A percentile compares a stretch with the other conserved stretches of the same genome.
phyloP scores from a whole-genome alignment of 2,888 invertebrate species.

The Dinocampus coccinellae region DNA sequence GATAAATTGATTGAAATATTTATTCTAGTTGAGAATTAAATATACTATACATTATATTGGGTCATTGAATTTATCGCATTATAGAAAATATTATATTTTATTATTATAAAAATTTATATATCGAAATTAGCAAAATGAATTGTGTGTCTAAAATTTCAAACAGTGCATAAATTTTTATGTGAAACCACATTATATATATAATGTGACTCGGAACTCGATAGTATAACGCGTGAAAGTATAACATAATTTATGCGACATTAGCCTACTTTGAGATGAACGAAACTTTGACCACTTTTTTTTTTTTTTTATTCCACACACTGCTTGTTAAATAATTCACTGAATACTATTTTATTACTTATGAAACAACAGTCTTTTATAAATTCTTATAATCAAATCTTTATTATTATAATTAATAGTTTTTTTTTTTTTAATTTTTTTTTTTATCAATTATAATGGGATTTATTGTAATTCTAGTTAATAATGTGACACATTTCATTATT shows the following conservation, averaged over 20 bases:
- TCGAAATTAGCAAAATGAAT: background rate
- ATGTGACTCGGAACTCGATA: constrained; percentile 4
- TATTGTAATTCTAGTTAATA: background rate
- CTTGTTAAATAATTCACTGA: background rate
- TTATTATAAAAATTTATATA: background rate
- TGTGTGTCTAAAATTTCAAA: background rate
- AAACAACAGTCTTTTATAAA: background rate
- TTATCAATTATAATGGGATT: background rate
- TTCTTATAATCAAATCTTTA: constrained; percentile 25
- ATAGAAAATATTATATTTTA: background rate
- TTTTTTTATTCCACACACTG: background rate
- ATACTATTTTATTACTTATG: background rate
- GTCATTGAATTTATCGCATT: background rate
- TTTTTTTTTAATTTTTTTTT: background rate
- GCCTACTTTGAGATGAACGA: constrained; percentile 41
- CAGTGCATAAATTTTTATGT: background rate
- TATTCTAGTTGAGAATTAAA: too few relatives aligned
- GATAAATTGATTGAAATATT: too few relatives aligned
- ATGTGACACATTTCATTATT: background rate
- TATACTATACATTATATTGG: too few relatives aligned
- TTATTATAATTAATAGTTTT: too few relatives aligned
- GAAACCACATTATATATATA: constrained; percentile 13
- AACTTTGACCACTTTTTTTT: constrained; percentile 24
- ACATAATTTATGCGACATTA: constrained; percentile 41
- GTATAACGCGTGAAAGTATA: constrained; percentile 39